A percentile compares a stretch with the other conserved stretches of the same genome.
Conservation (phyloP, 2,797 vertebrate species). For the Danio kyathit region DNA sequence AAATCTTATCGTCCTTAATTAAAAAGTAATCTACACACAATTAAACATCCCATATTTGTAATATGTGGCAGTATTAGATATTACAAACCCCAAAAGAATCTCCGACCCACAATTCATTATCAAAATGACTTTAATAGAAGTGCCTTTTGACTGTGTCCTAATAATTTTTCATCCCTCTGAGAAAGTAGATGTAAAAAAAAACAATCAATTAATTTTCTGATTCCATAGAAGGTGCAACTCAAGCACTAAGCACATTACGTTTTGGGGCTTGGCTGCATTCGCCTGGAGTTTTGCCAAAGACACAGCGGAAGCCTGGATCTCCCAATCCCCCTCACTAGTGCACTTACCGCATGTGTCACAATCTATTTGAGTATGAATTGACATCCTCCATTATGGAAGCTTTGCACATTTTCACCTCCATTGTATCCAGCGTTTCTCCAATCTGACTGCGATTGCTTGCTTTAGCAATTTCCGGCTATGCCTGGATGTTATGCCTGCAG, state of each 20-base stretch:
- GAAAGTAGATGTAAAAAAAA: conserved; percentile 38
- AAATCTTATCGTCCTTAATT: background rate
- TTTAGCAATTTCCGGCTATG: conserved; percentile 34
- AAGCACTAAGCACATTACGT: conserved; percentile 62
- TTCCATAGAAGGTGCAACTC: conserved; percentile 57
- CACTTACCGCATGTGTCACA: conserved; percentile 55
- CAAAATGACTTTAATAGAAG: background rate
- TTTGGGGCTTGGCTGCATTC: conserved; percentile 54
- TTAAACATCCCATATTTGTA: background rate
- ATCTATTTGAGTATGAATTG: conserved; percentile 58
- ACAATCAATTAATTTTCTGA: conserved; percentile 58
- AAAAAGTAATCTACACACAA: background rate
- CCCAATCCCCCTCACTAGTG: conserved; percentile 30
- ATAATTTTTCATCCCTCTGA: conserved; percentile 7
- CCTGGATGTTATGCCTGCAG: conserved; percentile 32
- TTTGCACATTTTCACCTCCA: conserved; percentile 52
- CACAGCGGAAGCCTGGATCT: conserved; percentile 36
- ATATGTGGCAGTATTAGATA: background rate
- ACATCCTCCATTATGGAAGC: conserved; percentile 34
- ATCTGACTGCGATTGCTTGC: conserved; percentile 12
- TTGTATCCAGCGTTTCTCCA: conserved; percentile 41
- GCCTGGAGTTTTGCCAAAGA: conserved; percentile 57
- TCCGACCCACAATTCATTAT: background rate
- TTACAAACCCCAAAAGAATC: background rate
- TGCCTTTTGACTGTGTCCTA: background rate